Evolutionary conservation across 2,113 vertebrate species (phyloP).

Genomic region (Microcebus griseorufus): DNA sequence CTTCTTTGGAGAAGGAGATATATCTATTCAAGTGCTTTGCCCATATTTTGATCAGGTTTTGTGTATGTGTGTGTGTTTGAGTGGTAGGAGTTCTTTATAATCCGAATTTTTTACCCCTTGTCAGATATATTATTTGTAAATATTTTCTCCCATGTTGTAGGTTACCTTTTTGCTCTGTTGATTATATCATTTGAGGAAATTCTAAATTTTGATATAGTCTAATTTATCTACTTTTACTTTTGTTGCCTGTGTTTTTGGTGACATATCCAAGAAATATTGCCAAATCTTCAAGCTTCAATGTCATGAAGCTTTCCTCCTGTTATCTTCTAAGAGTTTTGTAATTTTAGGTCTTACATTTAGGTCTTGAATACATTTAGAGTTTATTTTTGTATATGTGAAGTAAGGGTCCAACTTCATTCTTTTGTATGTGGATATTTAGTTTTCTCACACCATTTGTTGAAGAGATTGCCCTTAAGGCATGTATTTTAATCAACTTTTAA

Average conservation of each 20-base stretch:
- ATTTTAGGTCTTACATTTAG: neutral
- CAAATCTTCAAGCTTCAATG: neutral
- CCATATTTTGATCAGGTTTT: neutral
- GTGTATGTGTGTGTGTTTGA: no score
- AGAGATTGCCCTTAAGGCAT: neutral
- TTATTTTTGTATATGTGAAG: neutral
- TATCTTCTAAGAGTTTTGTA: neutral
- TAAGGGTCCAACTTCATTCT: neutral
- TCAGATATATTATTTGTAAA: neutral
- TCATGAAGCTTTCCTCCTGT: neutral
- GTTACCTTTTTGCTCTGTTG: neutral
- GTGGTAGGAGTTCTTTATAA: neutral
- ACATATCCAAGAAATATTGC: neutral
- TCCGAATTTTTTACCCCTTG: neutral
- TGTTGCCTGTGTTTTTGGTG: neutral
- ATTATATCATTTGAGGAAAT: neutral
- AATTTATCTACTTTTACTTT: neutral
- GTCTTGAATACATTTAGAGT: neutral
- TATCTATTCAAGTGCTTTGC: neutral
- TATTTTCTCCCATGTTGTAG: neutral
- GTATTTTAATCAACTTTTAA: slow-evolving; percentile 17
- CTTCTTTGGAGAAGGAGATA: neutral
- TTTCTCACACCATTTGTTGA: neutral
- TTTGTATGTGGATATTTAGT: neutral
- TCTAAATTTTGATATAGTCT: neutral